These are phyloP conservation scores for Crax fasciolata DNA, from an alignment of 2,797 vertebrate species.

Conservation along the genomic window DNA sequence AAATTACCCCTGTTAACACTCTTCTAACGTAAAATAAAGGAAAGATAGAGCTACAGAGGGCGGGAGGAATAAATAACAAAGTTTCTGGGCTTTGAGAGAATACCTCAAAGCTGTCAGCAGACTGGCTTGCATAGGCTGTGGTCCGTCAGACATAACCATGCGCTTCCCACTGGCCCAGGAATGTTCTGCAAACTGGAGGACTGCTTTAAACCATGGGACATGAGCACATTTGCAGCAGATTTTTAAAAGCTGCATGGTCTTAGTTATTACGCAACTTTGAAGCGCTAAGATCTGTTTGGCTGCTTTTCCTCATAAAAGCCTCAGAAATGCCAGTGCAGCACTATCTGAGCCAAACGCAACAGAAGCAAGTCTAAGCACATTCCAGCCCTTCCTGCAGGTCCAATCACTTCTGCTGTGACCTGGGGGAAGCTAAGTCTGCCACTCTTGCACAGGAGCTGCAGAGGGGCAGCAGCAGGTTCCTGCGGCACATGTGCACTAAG, in stretches of 20 bases:
- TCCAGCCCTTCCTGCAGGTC: constrained; percentile 5
- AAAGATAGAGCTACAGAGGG: background rate
- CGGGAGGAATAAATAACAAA: background rate
- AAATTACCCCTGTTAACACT: background rate
- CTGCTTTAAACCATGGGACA: background rate
- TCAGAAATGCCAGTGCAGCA: constrained; percentile 23
- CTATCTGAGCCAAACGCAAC: constrained; percentile 33
- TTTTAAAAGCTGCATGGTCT: background rate
- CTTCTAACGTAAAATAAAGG: background rate
- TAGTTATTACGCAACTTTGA: background rate
- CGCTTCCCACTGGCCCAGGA: background rate
- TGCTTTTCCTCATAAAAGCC: constrained; percentile 17
- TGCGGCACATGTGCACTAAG: no score
- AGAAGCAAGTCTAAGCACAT: constrained; percentile 28
- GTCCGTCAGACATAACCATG: background rate
- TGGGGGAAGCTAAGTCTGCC: background rate
- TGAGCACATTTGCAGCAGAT: background rate
- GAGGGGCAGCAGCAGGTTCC: background rate
- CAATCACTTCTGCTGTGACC: background rate
- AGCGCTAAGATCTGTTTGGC: background rate
- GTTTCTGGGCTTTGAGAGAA: background rate
- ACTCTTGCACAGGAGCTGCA: background rate
- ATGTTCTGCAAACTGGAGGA: background rate
- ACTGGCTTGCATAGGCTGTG: background rate
- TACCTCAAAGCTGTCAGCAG: background rate